Conservation (phyloP, 2,113 vertebrate genomes). For the human (Homo sapiens) region GRCh38 chr3:174203001-174203500, state of each 20-base stretch:
- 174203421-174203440: not conserved
- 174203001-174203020: not conserved
- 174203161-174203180: not conserved
- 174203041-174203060: not conserved
- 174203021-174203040: not conserved
- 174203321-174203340: not conserved
- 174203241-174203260: slow-evolving; percentile 10
- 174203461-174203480: not conserved
- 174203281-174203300: not conserved
- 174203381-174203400: not conserved
- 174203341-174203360: not conserved
- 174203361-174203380: not conserved
- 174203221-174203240: slow-evolving; percentile 1
- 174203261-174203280: not conserved
- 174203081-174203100: not conserved
- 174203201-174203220: not conserved
- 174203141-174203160: not conserved
- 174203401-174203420: not conserved
- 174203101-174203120: not conserved
- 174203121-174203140: not conserved
- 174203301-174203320: not conserved
- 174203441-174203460: not conserved
- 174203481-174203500: not conserved
- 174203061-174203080: not conserved
- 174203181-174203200: not conserved